phyloP scores from a whole-genome alignment of 2,888 invertebrate genomes.

The Drosophila putrida region DNA sequence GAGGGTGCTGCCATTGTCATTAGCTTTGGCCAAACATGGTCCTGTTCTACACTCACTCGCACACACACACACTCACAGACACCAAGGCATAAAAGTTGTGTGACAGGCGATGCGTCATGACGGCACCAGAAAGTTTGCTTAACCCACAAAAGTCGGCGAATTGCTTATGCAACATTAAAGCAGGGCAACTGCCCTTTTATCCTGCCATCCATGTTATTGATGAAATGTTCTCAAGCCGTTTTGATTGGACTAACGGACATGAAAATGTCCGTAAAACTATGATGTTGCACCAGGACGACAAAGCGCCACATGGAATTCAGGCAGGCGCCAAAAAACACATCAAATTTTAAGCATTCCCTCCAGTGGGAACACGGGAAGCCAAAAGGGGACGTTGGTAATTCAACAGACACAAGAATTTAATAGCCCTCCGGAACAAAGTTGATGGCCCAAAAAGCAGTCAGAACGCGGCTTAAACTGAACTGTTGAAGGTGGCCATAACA shows the following conservation, averaged over 20 bases:
- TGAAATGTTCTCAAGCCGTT: constrained; percentile 71
- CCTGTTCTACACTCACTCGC: constrained; percentile 13
- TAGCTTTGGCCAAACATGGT: constrained; percentile 38
- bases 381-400: constrained; percentile 24
- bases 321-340: constrained; percentile 50
- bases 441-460: constrained; percentile 44
- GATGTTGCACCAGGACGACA: constrained; percentile 23
- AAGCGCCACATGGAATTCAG: constrained; percentile 4
- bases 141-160: constrained; percentile 44
- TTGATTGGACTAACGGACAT: constrained; percentile 43
- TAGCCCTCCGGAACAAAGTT: constrained; percentile 49
- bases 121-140: constrained; percentile 38
- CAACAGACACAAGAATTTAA: constrained; percentile 66
- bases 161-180: constrained; percentile 45
- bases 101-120: constrained; percentile 12
- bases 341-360: constrained; percentile 47
- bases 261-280: constrained; percentile 33
- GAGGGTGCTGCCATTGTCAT: constrained; percentile 45
- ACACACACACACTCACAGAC: constrained; percentile 3
- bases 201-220: constrained; percentile 57
- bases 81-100: constrained; percentile 24
- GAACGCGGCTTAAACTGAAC: neutral
- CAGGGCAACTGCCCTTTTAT: constrained; percentile 6
- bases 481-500: constrained; percentile 24
- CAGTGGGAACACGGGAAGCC: neutral